Base-by-base conservation (phyloP, 2,888 invertebrate species). In the Pheosia tremula region DNA sequence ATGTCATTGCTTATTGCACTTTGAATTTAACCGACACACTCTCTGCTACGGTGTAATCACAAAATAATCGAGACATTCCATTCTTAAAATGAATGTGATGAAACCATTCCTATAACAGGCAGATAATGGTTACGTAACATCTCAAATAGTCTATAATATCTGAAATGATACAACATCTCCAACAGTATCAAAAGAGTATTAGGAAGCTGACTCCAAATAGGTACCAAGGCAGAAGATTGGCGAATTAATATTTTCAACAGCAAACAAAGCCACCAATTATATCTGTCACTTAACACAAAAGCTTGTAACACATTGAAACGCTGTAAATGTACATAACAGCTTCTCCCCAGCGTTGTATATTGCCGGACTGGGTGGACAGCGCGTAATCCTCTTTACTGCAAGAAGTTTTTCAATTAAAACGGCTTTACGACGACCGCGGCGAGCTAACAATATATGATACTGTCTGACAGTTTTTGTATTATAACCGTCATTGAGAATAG, bases 371-470 rank as follows among this genome's bases (percentile, higher is more conserved):
- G 13, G 52, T 11, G 56, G 56, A 56, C 56, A 64, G 47, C 59
- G 56, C 41, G 65, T 75, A 76, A 76, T 76, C 75, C 74, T 74
- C 77, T 75, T 75, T 69, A 68, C 66, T 57, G 60, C 24, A 58
- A 60, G 68, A 77, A 77, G 72, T 77, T 77, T 77, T 77, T 77
- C 75, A 77, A 77, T 77, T 77, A 77, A 77, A 77, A 77, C 59
- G 73, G 74, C 72, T 75, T 77, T 67, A 72, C 61, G 52, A 66
- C 58, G 64, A 63, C 64, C 66, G 63, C 61, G 47, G 45, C 61
- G 9, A 54, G 56, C 56, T 11, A 39, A 56, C 61, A 49, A 61
- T 67, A 63, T 70, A 66, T 63, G 64, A 62, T 72, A 56, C 53
- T 59, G 49, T 38, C 55, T 39, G 60, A 54, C 61, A 56, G 39